phyloP scores from a whole-genome alignment of 2,888 invertebrate genomes.

The Coecobrya sp. region DNA sequence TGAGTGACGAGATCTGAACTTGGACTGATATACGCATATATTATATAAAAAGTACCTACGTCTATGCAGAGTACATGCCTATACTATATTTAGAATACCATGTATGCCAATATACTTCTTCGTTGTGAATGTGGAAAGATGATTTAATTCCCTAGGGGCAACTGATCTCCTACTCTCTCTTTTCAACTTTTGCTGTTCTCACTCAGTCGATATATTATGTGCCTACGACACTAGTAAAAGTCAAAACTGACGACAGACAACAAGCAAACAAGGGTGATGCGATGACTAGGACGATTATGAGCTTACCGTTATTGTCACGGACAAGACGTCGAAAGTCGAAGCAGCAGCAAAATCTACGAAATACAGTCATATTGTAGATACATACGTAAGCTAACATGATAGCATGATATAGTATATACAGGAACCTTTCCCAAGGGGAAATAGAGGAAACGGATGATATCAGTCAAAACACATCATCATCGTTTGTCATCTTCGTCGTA shows the following conservation, averaged over 20 bases:
- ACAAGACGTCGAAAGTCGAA: background rate
- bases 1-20: background rate
- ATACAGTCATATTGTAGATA: background rate
- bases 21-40: background rate
- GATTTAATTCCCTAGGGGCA: slow-evolving; percentile 63
- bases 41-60: background rate
- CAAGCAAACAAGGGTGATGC: background rate
- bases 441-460: slow-evolving; percentile 58
- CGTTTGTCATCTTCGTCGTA: background rate
- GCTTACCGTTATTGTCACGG: slow-evolving; percentile 46
- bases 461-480: slow-evolving; percentile 49
- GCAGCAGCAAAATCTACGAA: background rate
- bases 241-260: background rate
- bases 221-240: background rate
- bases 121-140: slow-evolving; percentile 50
- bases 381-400: background rate
- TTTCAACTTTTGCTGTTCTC: slow-evolving; percentile 54
- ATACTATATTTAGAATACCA: background rate
- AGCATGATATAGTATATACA: background rate
- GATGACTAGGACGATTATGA: slow-evolving; percentile 44
- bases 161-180: slow-evolving; percentile 37
- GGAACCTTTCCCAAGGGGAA: slow-evolving; percentile 2
- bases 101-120: slow-evolving; percentile 2
- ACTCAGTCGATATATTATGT: background rate
- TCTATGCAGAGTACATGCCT: background rate